Evolutionary conservation across 2,888 invertebrate species (phyloP), one percentile per base, ranked within the genome.

Genomic region (Altica lythri): DNA sequence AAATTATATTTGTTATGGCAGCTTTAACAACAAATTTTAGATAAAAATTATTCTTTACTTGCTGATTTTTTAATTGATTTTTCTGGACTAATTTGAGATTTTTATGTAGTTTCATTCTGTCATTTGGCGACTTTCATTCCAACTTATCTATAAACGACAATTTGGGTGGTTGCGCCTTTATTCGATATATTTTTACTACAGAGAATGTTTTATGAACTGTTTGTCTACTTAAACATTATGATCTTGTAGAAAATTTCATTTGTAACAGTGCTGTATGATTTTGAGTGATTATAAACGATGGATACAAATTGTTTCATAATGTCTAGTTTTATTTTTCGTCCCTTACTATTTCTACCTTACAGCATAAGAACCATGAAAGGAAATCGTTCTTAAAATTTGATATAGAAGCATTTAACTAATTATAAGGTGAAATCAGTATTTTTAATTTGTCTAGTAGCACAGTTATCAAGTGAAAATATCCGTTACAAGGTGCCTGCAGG

Each of bases 231-330:
- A 70, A n/a, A 71, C 63, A 69, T 64, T 68, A 65, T 65, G 62
- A 67, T 68, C 66, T 71, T 60, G 66, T 71, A 69, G 70, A 68
- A 70, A 69, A 17, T 22, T 67, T 72, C 65, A 69, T 73, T 74
- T 75, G 74, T 75, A 75, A 74, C 70, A 72, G 70, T 75, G 71
- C 71, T 75, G 75, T 74, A 74, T 73, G 73, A 72, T 72, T 74
- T 58, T 69, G 74, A 73, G 74, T 74, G 75, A 74, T 70, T 72
- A 73, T 72, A 72, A 75, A 75, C 69, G 70, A 73, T 75, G 74
- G 73, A 76, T 75, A 74, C 72, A 75, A 72, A 73, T 75, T 74
- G 73, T 76, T 75, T 75, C 73, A 70, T 75, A 74, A 70, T 69
- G 67, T 62, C 63, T 71, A 63, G 68, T 72, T 71, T 72, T 64